A percentile compares a stretch with the other conserved stretches of the same genome.
Conservation (phyloP, 1,140 invertebrate genomes). For the Bathynomus jamesi region DNA sequence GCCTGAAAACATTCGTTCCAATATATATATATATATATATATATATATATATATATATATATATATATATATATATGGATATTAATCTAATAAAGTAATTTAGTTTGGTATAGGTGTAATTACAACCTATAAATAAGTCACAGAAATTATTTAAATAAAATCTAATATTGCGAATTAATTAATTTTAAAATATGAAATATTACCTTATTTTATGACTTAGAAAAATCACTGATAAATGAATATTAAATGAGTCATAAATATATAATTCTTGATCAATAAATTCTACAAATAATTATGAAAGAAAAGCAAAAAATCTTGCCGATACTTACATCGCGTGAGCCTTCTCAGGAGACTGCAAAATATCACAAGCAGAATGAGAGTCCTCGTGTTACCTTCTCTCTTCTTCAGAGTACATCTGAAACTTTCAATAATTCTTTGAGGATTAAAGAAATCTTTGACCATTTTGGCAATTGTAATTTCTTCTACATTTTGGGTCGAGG, state of each 20-base stretch:
- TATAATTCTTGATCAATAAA: no score
- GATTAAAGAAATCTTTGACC: slow-evolving; percentile 33
- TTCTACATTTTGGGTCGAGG: background rate
- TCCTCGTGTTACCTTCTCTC: slow-evolving; percentile 24
- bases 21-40: slow-evolving; percentile 3
- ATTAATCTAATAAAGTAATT: background rate
- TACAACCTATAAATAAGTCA: no score
- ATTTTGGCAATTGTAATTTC: slow-evolving; percentile 25
- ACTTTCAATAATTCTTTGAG: slow-evolving; percentile 28
- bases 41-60: background rate
- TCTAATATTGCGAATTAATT: no score
- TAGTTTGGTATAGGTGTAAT: no score
- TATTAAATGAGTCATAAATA: no score
- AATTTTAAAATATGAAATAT: no score
- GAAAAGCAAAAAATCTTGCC: no score
- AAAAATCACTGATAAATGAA: no score
- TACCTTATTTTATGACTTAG: no score
- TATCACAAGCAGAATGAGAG: slow-evolving; percentile 30
- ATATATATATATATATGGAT: background rate
- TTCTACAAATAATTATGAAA: no score
- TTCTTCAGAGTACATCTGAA: slow-evolving; percentile 30
- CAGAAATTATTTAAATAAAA: no score
- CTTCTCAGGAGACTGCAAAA: slow-evolving; percentile 26
- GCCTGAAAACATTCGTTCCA: background rate
- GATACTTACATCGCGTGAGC: slow-evolving; percentile 28